Percentiles rank a stretch among this genome's conserved stretches.
These are phyloP conservation scores for Emmelina monodactyla DNA, from an alignment of 2,888 invertebrate species.

Conservation along the genomic window DNA sequence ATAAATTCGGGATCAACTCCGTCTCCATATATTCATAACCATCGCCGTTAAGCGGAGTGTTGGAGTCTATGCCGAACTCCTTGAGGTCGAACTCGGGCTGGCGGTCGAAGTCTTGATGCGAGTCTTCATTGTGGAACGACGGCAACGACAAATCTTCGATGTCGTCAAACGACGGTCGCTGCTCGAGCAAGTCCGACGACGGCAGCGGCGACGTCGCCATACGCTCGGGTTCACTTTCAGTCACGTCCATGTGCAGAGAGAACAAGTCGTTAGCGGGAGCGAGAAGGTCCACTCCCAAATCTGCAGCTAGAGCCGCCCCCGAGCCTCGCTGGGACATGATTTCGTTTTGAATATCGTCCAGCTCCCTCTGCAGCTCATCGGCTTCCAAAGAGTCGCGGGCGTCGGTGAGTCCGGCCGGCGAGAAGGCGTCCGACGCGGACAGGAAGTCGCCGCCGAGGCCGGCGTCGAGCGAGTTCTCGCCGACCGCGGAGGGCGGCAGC, in stretches of 20 bases:
- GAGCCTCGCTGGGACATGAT: conserved; percentile 37
- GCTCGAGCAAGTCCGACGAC: conserved; percentile 50
- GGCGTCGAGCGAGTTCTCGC: conserved; percentile 63
- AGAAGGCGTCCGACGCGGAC: conserved; percentile 28
- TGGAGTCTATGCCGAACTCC: conserved; percentile 71
- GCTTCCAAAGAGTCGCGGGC: conserved; percentile 42
- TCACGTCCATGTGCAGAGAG: not conserved
- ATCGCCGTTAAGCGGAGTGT: conserved; percentile 42
- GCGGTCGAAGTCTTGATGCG: no score
- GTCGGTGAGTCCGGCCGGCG: conserved; percentile 37
- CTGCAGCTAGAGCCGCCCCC: conserved; percentile 21
- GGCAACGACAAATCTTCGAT: conserved; percentile 54
- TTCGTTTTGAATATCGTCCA: conserved; percentile 53
- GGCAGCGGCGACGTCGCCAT: conserved; percentile 22
- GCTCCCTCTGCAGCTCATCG: conserved; percentile 46
- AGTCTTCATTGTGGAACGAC: conserved; percentile 49
- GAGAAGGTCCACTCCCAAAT: conserved; percentile 24
- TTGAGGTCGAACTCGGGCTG: conserved; percentile 62
- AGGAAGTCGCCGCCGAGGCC: conserved; percentile 26
- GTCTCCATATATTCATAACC: conserved; percentile 54
- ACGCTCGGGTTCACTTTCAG: not conserved
- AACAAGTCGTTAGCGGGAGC: conserved; percentile 18
- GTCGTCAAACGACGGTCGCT: conserved; percentile 47
- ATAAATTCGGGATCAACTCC: conserved; percentile 50
- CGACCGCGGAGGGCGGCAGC: conserved; percentile 86